These are phyloP conservation scores for rat (Rattus norvegicus) DNA, from an alignment of 2,113 vertebrate genomes.

Conservation along the genomic window DNA sequence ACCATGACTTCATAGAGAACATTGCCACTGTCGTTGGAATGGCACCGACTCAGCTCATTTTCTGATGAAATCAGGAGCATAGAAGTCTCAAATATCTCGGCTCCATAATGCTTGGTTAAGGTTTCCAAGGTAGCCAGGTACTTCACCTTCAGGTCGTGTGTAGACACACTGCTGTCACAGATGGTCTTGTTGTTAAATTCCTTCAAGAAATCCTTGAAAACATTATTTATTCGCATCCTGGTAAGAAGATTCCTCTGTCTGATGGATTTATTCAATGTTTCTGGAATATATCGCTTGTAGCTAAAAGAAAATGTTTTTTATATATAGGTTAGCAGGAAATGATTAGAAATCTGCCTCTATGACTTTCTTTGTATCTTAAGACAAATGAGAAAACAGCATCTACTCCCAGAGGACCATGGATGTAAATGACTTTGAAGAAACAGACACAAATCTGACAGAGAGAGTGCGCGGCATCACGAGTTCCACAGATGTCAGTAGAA, in stretches of 20 bases:
- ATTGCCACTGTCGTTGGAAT: slow-evolving; percentile 69
- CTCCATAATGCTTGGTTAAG: slow-evolving; percentile 92
- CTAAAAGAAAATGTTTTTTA: slow-evolving; percentile 82
- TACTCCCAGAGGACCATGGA: background rate
- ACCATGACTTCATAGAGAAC: slow-evolving; percentile 91
- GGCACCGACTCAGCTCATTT: slow-evolving; percentile 85
- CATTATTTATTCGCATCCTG: slow-evolving; percentile 96
- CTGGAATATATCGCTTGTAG: slow-evolving; percentile 96
- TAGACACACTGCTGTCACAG: slow-evolving; percentile 92
- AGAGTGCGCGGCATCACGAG: background rate
- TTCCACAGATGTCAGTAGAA: background rate
- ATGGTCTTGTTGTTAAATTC: slow-evolving; percentile 97
- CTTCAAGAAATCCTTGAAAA: slow-evolving; percentile 97
- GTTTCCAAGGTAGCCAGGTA: slow-evolving; percentile 97
- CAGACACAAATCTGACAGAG: background rate
- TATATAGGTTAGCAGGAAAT: background rate
- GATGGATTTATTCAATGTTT: slow-evolving; percentile 93
- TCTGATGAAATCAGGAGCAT: slow-evolving; percentile 90
- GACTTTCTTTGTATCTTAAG: background rate
- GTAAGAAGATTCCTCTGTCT: slow-evolving; percentile 96
- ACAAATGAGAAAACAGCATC: background rate
- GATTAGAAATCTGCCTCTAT: background rate
- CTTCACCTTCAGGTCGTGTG: slow-evolving; percentile 96
- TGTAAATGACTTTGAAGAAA: background rate
- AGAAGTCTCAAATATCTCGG: slow-evolving; percentile 90